phyloP scores from a whole-genome alignment of 2,113 vertebrate genomes.

The Cepphus grylle region DNA sequence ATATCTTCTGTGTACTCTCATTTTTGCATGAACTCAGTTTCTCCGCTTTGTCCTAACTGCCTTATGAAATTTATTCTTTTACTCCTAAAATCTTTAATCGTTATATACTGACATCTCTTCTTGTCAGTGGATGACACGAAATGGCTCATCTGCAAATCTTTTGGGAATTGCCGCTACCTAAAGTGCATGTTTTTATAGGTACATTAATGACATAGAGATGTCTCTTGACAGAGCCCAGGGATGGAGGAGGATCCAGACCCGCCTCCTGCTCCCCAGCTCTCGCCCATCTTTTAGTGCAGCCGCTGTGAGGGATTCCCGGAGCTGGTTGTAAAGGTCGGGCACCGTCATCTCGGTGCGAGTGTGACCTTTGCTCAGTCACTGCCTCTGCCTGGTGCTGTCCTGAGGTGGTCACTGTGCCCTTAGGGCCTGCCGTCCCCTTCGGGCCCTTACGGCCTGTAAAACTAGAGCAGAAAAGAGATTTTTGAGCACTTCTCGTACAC shows the following conservation, averaged over 20 bases:
- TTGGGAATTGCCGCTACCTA: background rate
- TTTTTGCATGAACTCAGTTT: conserved; percentile 26
- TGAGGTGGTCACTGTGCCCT: background rate
- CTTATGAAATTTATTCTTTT: background rate
- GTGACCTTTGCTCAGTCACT: background rate
- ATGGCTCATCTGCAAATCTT: background rate
- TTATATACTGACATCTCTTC: background rate
- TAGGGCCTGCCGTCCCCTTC: fast-evolving
- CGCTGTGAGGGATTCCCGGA: fast-evolving
- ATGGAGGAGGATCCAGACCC: background rate
- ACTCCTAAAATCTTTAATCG: background rate
- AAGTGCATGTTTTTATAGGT: background rate
- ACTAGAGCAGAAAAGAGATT: no score
- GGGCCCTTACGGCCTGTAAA: background rate
- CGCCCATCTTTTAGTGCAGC: background rate
- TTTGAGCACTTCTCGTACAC: background rate
- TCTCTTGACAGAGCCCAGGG: background rate
- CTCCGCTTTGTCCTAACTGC: background rate
- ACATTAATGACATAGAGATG: fast-evolving
- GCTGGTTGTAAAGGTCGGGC: background rate
- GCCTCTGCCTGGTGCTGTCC: background rate
- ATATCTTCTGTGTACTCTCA: conserved; percentile 39
- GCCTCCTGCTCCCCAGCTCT: background rate
- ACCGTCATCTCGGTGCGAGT: fast-evolving
- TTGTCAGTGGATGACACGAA: fast-evolving